These are phyloP conservation scores for Melozone crissalis DNA, from an alignment of 2,113 vertebrate genomes.

Conservation along the genomic window DNA sequence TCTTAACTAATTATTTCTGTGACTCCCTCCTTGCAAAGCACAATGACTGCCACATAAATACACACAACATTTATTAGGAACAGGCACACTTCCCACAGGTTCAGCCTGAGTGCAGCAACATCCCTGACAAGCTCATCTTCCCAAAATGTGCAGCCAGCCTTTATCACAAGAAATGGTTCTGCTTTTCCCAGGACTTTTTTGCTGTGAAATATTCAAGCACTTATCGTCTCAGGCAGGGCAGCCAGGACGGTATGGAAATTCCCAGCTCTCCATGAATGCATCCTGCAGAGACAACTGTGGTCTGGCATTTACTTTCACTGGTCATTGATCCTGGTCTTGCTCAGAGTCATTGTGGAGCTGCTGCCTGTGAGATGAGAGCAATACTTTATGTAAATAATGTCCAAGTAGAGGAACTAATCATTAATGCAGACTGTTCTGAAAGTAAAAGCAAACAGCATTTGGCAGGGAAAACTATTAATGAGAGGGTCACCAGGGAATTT, in stretches of 20 bases:
- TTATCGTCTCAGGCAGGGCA: not conserved
- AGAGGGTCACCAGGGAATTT: not conserved
- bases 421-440: slow-evolving; percentile 12
- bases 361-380: not conserved
- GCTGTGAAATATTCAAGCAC: not conserved
- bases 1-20: slow-evolving; percentile 70
- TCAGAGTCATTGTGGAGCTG: not conserved
- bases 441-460: slow-evolving; percentile 34
- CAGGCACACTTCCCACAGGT: slow-evolving; percentile 59
- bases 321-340: not conserved
- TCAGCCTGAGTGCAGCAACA: slow-evolving; percentile 44
- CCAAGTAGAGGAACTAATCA: not conserved
- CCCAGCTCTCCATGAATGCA: not conserved
- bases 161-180: not conserved
- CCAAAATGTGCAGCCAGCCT: slow-evolving; percentile 7
- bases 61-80: slow-evolving; percentile 40
- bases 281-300: not conserved
- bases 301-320: not conserved
- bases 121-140: slow-evolving; percentile 36
- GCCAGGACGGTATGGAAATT: not conserved
- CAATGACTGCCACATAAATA: slow-evolving; percentile 53
- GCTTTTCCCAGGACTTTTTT: slow-evolving; percentile 32
- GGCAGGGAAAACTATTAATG: slow-evolving; percentile 21
- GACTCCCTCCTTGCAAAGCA: slow-evolving; percentile 45
- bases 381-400: not conserved